Base-by-base conservation (phyloP, 2,113 vertebrate species). In the Melanotaenia duboulayi region DNA sequence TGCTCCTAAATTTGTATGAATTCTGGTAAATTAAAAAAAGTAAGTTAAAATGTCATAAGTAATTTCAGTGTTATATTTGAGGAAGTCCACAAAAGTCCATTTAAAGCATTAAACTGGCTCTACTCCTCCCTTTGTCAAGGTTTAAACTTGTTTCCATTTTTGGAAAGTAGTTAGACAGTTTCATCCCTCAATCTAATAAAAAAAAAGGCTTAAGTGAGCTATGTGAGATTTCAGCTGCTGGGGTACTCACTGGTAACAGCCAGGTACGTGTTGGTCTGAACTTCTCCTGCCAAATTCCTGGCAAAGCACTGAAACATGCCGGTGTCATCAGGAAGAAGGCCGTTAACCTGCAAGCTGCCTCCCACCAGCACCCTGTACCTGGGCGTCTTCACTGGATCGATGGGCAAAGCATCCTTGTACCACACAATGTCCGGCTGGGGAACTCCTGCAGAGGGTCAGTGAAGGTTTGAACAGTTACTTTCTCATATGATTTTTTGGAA, bases 271-370 rank as follows among this genome's bases (percentile, higher is more conserved):
- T 97, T 98, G 83, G 97, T 96, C 90, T 99, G 97, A 61, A 95
- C 96, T 85, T 99, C 97, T 22, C 98, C 97, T 0, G 97, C 97
- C 0, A 76, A 55, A 0, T 97, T 99, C 39, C 95, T 93, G 58
- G 97, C 97, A 0, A 98, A 99, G 90, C 98, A 99, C 91, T 99
- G 98, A 88, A 99, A 97, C 97, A 99, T 98, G 16, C 97, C 97
- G 0, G 97, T 98, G 91, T 99, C 97, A 0, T 98, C 96, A 0
- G 98, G 98, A 67, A 96, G 67, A 64, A 99, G 95, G 73, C 95
- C 95, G 0, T 96, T 98, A 89, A 99, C 96, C 94, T 97, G 96
- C 74, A 99, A 92, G 84, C 95, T 95, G 55, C 98, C 97, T 0
- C 96, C 96, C 0, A 81, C 74, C 39, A 96, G 93, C 35, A 97